Evolutionary conservation across 2,797 vertebrate species (phyloP), one percentile per base, ranked within the genome.

Genomic region (Tympanoctomys barrerae): DNA sequence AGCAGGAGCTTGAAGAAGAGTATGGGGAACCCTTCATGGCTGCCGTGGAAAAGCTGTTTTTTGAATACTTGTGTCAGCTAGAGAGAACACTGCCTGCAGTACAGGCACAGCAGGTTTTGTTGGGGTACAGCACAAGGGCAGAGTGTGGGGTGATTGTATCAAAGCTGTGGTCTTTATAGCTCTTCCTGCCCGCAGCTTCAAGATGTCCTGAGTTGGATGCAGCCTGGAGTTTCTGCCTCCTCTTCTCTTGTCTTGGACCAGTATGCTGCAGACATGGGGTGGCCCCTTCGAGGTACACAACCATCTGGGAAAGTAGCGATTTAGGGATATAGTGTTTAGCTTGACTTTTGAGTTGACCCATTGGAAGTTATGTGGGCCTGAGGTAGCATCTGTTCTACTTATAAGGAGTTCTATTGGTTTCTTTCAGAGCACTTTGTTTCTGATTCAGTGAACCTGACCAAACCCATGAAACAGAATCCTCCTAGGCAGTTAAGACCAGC

Each of bases 171-270:
- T n/a, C n/a, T n/a, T n/a, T n/a, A n/a, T n/a, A n/a, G n/a, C n/a
- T n/a, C n/a, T n/a, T n/a, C n/a, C n/a, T n/a, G n/a, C n/a, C n/a
- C n/a, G n/a, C n/a, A n/a, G n/a, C n/a, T n/a, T n/a, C n/a, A n/a
- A n/a, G n/a, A n/a, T n/a, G n/a, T n/a, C 42, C 98, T 99, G 87
- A 99, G 98, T 0, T 98, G 83, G 98, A 98, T 89, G 82, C 98
- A 84, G 98, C 98, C 61, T 87, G 98, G 70, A 71, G 57, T 68
- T 85, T 96, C 11, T 97, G n/a, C 93, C 82, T 62, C 96, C 42
- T 54, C 70, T 68, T 94, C 95, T 89, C 59, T 52, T 93, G 84
- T 79, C 93, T n/a, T 98, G 97, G 94, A 91, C 97, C n/a, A 91
- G 85, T 91, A 96, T 98, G 70, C 94, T 8, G 18, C 82, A 22